phyloP scores from a whole-genome alignment of 2,113 vertebrate genomes.

The Drymodes brunneopygia region DNA sequence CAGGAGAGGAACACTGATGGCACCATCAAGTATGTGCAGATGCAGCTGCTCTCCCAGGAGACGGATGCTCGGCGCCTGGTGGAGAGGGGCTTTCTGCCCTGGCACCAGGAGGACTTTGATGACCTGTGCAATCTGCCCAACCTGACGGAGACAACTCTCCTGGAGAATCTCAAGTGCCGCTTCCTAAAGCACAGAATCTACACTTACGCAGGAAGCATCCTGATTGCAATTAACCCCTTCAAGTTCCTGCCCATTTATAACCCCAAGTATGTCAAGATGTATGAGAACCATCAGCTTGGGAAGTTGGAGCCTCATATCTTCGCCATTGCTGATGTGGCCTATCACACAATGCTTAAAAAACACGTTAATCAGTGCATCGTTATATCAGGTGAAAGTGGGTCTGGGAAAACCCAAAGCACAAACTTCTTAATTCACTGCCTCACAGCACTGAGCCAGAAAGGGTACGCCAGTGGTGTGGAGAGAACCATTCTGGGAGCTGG shows the following conservation, averaged over 20 bases:
- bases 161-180: conserved; percentile 79
- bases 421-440: conserved; percentile 95
- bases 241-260: conserved; percentile 94
- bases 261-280: conserved; percentile 92
- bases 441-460: conserved; percentile 91
- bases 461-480: conserved; percentile 84
- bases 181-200: conserved; percentile 89
- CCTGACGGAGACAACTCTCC: conserved; percentile 78
- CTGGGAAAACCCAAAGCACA: conserved; percentile 94
- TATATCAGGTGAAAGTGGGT: conserved; percentile 91
- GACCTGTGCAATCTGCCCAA: conserved; percentile 86
- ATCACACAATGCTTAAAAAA: conserved; percentile 85
- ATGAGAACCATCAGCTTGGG: conserved; percentile 90
- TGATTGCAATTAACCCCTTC: conserved; percentile 92
- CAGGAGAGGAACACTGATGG: conserved; percentile 84
- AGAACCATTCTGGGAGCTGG: conserved; percentile 91
- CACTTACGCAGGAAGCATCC: conserved; percentile 87
- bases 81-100: conserved; percentile 89
- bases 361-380: conserved; percentile 88
- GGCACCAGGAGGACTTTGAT: conserved; percentile 80
- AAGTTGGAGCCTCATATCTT: conserved; percentile 92
- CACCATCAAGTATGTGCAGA: conserved; percentile 83
- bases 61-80: conserved; percentile 78
- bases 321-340: conserved; percentile 87
- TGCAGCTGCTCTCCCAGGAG: conserved; percentile 77